Evolutionary conservation across 2,888 invertebrate species (phyloP), one percentile per base, ranked within the genome.

Genomic region (Monoplex corrugatus): DNA sequence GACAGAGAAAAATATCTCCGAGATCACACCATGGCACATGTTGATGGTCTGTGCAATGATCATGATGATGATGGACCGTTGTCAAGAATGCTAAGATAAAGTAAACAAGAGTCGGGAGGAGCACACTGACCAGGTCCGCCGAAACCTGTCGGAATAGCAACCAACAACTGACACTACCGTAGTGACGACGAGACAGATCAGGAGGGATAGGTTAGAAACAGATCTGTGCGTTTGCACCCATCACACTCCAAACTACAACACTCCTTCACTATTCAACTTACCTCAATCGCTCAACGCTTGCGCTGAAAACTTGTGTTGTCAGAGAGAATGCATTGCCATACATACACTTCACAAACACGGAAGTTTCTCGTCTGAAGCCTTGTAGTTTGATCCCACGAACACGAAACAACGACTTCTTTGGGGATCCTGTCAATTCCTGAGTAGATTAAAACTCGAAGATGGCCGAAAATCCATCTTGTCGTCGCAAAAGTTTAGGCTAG

Each of bases 381-480:
- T 50, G 40, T 28, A 68, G 68, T 40, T 44, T 50, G 40, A 45
- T 85, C 85, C 23, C 85, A 40, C 57, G n/a, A 84, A 84, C 44
- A 16, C 85, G 63, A 85, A 85, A 85, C 35, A 28, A 2, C 23
- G 23, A 68, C 85, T 57, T 40, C 85, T n/a, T 40, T 45, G 23
- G 50, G 35, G 68, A n/a, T 63, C 85, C 63, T 85, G 63, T 63
- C 85, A 85, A 19, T 50, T 50, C 45, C 50, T 50, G 32, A 35
- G 44, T 10, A 83, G 83, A 44, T 43, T 83, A 32, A 83, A 32
- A 83, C 83, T 35, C 82, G 44, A 43, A 44, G 32, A 45, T 44
- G 83, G 45, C 63, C 85, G 68, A 85, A 85, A 63, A 63, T 57
- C 85, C 63, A 57, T 85, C 63, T 57, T 63, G 68, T 63, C 63